Evolutionary conservation across 2,113 vertebrate species (phyloP), one percentile per base, ranked within the genome.

Genomic region (Pseudorhombus dupliciocellatus): DNA sequence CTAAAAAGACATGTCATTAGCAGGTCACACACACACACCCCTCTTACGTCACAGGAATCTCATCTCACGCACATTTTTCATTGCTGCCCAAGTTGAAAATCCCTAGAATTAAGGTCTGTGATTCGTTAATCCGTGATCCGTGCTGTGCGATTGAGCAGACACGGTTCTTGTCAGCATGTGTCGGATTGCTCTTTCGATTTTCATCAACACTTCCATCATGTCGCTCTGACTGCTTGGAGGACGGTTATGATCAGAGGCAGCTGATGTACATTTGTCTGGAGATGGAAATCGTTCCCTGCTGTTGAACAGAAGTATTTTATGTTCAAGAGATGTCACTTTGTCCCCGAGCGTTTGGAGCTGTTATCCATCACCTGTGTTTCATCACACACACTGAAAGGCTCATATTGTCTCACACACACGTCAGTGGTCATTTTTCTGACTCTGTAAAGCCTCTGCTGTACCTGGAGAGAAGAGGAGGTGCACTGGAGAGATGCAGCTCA

Each of bases 111-210:
- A 57, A 59, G 22, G 28, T 24, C 55, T 46, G 37, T 20, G 44
- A 69, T 18, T 70, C 34, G 57, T 69, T 70, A 53, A 81, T 78
- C 51, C 6, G 7, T 58, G 42, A n/a, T 53, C n/a, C 18, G 42
- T 62, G 79, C 26, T 54, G 4, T 42, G 11, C n/a, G 0, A 22
- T 12, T 20, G n/a, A 70, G 52, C 44, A 66, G 61, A 73, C 51
- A 14, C 21, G 1, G 5, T 4, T 30, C 48, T 7, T 16, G 24
- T 28, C 9, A 2, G 55, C 31, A 1, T 26, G 24, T 69, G 57
- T 63, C 5, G 21, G 34, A 26, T 73, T 70, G 34, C 20, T 25
- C 21, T 21, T 21, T 5, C 63, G 12, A 30, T 69, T 51, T 73
- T 18, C 69, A 79, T 18, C 69, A 79, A 67, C 65, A 30, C 60